Conservation (phyloP, 2,113 vertebrate genomes). For the Candoia aspera region DNA sequence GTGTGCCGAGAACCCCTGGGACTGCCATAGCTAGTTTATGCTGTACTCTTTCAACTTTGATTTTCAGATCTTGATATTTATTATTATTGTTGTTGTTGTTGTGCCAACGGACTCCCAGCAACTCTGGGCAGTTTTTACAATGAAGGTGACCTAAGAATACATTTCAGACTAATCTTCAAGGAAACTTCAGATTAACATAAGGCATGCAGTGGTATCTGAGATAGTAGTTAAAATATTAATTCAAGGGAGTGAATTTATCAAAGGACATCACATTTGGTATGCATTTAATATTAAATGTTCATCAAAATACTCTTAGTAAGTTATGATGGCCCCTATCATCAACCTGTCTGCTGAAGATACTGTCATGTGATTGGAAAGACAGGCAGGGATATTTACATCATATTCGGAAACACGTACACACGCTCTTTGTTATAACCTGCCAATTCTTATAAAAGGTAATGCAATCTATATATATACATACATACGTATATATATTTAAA, state of each 20-base stretch:
- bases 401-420: conserved; percentile 9
- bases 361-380: background rate
- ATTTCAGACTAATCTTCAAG: conserved; percentile 50
- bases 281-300: conserved; percentile 67
- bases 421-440: conserved; percentile 1
- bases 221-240: conserved; percentile 70
- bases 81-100: too few relatives aligned
- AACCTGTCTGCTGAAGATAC: conserved; percentile 48
- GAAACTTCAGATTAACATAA: conserved; percentile 47
- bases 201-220: conserved; percentile 55
- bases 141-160: conserved; percentile 55
- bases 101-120: too few relatives aligned
- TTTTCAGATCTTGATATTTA: too few relatives aligned
- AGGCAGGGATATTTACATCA: background rate
- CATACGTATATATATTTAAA: too few relatives aligned
- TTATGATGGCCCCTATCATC: conserved; percentile 42
- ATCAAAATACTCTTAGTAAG: conserved; percentile 59
- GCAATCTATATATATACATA: too few relatives aligned
- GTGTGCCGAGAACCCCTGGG: too few relatives aligned
- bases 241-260: conserved; percentile 66
- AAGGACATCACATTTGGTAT: conserved; percentile 57
- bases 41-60: too few relatives aligned
- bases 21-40: too few relatives aligned
- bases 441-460: background rate
- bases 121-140: background rate